A percentile compares a stretch with the other conserved stretches of the same genome.
phyloP scores from a whole-genome alignment of 2,888 invertebrate genomes.

The Hyalella azteca region DNA sequence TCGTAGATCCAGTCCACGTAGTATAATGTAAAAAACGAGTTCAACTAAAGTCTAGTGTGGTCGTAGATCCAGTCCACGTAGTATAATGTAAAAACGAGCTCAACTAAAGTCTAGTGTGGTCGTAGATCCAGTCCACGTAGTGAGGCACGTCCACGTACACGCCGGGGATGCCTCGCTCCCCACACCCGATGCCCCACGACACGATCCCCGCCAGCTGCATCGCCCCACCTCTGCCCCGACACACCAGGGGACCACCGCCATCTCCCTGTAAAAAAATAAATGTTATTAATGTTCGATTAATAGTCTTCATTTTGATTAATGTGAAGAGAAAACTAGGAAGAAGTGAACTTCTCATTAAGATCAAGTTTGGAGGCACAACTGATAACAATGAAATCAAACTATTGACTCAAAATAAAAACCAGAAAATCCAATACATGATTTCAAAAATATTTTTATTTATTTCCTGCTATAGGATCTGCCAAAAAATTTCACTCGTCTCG shows the following conservation, averaged over 20 bases:
- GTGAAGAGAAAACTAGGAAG: too few relatives aligned
- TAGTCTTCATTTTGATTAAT: too few relatives aligned
- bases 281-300: neutral
- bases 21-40: too few relatives aligned
- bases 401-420: too few relatives aligned
- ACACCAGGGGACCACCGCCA: conserved; percentile 90
- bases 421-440: too few relatives aligned
- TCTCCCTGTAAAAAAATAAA: conserved; percentile 70
- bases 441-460: too few relatives aligned
- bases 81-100: too few relatives aligned
- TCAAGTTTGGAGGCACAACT: too few relatives aligned
- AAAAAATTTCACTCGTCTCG: too few relatives aligned
- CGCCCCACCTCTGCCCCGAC: conserved; percentile 76
- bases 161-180: conserved; percentile 85
- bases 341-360: too few relatives aligned
- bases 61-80: conserved; percentile 80
- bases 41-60: conserved; percentile 36
- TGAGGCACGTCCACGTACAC: conserved; percentile 87
- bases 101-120: conserved; percentile 37
- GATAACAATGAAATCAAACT: too few relatives aligned
- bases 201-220: conserved; percentile 91
- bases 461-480: too few relatives aligned
- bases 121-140: conserved; percentile 83
- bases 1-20: conserved; percentile 82
- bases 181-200: conserved; percentile 93